Base-by-base conservation (phyloP, 2,888 invertebrate species). In the Hybos culiciformis region DNA sequence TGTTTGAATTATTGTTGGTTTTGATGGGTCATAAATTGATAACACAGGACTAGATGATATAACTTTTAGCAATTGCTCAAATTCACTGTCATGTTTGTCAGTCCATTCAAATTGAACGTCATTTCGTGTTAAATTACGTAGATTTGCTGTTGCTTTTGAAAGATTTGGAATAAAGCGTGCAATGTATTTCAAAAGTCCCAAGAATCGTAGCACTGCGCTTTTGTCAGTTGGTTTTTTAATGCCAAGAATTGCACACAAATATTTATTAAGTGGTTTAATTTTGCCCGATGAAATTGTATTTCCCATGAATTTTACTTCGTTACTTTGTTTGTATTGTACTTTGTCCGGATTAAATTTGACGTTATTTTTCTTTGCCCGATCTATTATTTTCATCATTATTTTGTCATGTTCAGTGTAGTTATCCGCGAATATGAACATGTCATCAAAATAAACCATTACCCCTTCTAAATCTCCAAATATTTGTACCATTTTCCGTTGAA, bases 381-480 rank as follows among this genome's bases (percentile, higher is more conserved):
- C 37, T 32, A 50, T 14, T 31, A 50, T 44, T 5, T 6, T 36
- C 2, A 20, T 17, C n/a, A 50, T 14, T 9, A 14, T 46, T 41
- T 41, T 21, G 41, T 48, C 43, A 43, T 49, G 48, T 42, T 39
- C 46, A 7, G 5, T 9, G 9, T 7, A 9, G 5, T 14, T 39
- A 29, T 14, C 6, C 8, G 43, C 55, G 44, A 47, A 46, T 15
- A 56, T 49, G n/a, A 56, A 42, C 18, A 59, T 34, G 47, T 60
- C 58, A 49, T 61, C 58, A 39, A 57, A 54, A 45, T 57, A 59
- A 2, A 59, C 46, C 8, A 52, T 42, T n/a, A 57, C 54, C 8
- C 56, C 54, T n/a, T 50, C 47, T 21, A 60, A 58, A 36, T 56
- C 55, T n/a, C 55, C 58, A 50, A 59, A 60, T 18, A 54, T 50